Evolutionary conservation across 2,888 invertebrate genomes (phyloP), one percentile per base, ranked within the genome.

Genomic region (Drosophila paranaensis): DNA sequence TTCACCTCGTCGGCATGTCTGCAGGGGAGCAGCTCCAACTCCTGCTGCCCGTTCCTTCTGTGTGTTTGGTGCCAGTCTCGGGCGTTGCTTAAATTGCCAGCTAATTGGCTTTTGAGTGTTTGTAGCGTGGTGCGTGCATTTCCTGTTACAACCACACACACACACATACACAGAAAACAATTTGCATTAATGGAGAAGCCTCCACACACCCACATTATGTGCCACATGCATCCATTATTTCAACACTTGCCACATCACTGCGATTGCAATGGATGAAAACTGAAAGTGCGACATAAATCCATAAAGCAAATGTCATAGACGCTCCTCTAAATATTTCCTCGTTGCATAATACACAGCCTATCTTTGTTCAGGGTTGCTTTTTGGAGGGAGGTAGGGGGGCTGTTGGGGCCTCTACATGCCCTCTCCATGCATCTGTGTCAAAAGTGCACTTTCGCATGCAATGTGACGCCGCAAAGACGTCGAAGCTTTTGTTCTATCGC

Each of bases 51-150:
- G 35, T 14, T 56, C 14, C 27, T 25, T 16, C 4, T 6, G 10
- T 33, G 51, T 27, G 16, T 27, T 39, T 10, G 25, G 46, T 60
- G 50, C 46, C 61, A 61, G 58, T 57, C 54, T 51, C 51, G 40
- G 58, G 60, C 61, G 56, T 60, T 81, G 70, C 68, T 70, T 66
- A 74, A 81, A 77, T 81, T 74, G 81, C 63, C 65, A 71, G 62
- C 78, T 81, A 79, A 79, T 81, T 79, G 79, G 74, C 71, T 65
- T 74, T 79, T 63, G 78, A 71, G 81, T 77, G 71, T 58, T 60
- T 67, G 74, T 65, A 73, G 88, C 71, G 71, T 86, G 83, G 77
- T 84, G 79, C 79, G 75, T 82, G 67, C 71, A 62, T 70, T 83
- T 88, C 83, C 83, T 86, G 86, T 70, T 73, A 46, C 88, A 79